Evolutionary conservation across 2,113 vertebrate species (phyloP).

Genomic region (Gila orcuttii): DNA sequence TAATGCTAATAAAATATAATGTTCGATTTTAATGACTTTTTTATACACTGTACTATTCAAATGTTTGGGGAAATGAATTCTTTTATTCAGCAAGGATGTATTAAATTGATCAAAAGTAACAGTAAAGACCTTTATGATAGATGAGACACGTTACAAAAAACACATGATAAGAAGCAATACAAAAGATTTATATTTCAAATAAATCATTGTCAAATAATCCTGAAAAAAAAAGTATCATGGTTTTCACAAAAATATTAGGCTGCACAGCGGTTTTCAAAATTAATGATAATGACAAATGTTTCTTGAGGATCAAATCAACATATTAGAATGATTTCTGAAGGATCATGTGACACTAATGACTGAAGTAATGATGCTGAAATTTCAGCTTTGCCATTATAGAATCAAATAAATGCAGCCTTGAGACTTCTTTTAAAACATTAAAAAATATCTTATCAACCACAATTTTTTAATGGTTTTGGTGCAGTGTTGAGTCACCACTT

Average conservation of each 20-base stretch:
- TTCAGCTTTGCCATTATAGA: background rate
- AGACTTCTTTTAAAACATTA: too few relatives aligned
- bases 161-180: too few relatives aligned
- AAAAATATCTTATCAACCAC: background rate
- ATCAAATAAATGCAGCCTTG: too few relatives aligned
- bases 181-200: background rate
- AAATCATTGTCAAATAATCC: background rate
- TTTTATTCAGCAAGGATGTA: background rate
- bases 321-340: background rate
- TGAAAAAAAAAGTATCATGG: background rate
- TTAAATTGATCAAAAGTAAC: background rate
- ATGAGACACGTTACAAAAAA: too few relatives aligned
- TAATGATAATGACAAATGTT: too few relatives aligned
- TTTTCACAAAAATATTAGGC: background rate
- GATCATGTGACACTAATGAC: background rate
- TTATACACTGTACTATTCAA: background rate
- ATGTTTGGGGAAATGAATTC: background rate
- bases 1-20: background rate
- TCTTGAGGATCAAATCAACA: background rate
- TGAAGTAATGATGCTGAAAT: background rate
- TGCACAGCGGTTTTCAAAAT: too few relatives aligned
- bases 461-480: background rate
- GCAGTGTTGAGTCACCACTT: background rate
- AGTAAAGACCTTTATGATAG: background rate
- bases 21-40: background rate